These are phyloP conservation scores for Theonella swinhoei DNA, from an alignment of 37 sponge, comb jelly and placozoan genomes.

Conservation along the genomic window DNA sequence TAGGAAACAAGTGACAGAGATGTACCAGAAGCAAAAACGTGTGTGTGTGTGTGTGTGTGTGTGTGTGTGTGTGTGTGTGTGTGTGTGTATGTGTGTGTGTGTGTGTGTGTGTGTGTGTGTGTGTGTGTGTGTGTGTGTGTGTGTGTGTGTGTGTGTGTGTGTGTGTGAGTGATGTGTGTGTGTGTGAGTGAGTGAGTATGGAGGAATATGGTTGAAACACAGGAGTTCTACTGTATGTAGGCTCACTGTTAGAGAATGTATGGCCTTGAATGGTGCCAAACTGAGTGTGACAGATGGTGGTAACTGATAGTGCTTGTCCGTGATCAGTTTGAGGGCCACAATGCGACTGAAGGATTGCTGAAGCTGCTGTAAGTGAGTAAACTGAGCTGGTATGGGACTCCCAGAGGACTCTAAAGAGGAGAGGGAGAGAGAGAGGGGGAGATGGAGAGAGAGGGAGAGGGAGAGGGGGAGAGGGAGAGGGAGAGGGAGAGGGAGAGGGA, in stretches of 20 bases:
- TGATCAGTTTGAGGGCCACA: slow-evolving; percentile 43
- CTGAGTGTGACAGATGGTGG: slow-evolving; percentile 36
- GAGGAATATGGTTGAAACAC: too few relatives aligned
- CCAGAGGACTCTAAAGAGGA: slow-evolving; percentile 5
- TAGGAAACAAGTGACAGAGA: neutral
- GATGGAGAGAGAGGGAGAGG: neutral
- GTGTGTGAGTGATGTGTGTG: too few relatives aligned
- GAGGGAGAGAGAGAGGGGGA: slow-evolving; percentile 3
- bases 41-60: slow-evolving; percentile 14
- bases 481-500: neutral
- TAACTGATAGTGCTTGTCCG: slow-evolving; percentile 17
- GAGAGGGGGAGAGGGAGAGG: neutral
- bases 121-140: neutral
- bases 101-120: slow-evolving; percentile 8
- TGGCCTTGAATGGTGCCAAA: slow-evolving; percentile 50
- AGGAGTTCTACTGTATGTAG: too few relatives aligned
- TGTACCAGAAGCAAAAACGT: neutral
- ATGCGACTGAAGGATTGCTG: slow-evolving; percentile 8
- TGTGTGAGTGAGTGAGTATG: neutral
- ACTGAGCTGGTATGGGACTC: slow-evolving; percentile 3
- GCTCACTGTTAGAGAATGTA: slow-evolving; percentile 57
- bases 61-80: slow-evolving; percentile 4
- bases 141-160: neutral
- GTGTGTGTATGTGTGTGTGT: neutral
- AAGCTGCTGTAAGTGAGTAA: slow-evolving; percentile 19